Evolutionary conservation across 2,113 vertebrate species (phyloP).

Genomic region (Pomatorhinus ruficollis): DNA sequence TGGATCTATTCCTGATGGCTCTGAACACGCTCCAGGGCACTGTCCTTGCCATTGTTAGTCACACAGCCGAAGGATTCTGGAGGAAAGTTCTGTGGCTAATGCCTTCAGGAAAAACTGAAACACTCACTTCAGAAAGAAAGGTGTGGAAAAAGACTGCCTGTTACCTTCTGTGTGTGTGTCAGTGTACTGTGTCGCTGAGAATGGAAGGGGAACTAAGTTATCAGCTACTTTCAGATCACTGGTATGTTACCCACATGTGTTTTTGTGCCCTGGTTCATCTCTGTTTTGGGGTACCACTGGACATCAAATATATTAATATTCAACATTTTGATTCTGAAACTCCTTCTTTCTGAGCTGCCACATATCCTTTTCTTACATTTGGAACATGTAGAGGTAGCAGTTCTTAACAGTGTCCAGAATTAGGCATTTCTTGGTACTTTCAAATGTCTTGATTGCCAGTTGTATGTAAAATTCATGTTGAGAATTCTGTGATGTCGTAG

Average conservation of each 20-base stretch:
- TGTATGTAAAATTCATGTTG: background rate
- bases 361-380: background rate
- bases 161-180: background rate
- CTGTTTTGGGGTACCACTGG: background rate
- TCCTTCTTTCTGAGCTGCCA: background rate
- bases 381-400: background rate
- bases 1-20: background rate
- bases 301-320: background rate
- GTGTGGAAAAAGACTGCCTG: background rate
- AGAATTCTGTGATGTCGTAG: background rate
- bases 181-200: background rate
- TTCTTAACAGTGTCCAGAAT: background rate
- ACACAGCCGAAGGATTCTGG: background rate
- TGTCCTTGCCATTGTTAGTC: background rate
- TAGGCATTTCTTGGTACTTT: background rate
- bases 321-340: background rate
- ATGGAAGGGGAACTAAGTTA: background rate
- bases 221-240: background rate
- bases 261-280: background rate
- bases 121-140: background rate
- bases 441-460: background rate
- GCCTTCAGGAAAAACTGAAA: background rate
- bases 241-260: background rate
- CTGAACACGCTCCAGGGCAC: background rate
- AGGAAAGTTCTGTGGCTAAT: background rate